These are phyloP conservation scores for Lamprologus sp. DNA, from an alignment of 2,113 vertebrate species.

Conservation along the genomic window DNA sequence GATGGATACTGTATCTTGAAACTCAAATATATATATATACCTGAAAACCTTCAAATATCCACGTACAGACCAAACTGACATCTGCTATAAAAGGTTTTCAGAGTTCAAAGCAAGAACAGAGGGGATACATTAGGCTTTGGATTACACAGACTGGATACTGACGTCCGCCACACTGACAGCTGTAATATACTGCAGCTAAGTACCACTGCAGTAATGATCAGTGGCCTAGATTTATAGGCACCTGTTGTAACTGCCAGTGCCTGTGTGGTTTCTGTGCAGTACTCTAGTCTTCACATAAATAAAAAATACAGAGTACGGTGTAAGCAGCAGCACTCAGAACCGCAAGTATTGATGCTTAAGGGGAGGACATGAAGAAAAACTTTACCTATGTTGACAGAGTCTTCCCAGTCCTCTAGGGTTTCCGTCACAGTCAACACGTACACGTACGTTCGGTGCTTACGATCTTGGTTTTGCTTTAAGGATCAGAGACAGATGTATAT, in stretches of 20 bases:
- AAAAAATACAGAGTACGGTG: background rate
- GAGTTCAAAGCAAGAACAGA: background rate
- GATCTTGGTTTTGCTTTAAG: conserved; percentile 83
- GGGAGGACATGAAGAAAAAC: background rate
- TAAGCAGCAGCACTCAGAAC: background rate
- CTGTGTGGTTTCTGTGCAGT: background rate
- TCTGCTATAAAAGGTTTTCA: background rate
- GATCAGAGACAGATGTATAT: background rate
- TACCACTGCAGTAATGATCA: background rate
- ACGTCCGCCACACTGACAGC: background rate
- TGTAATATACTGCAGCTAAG: conserved; percentile 3
- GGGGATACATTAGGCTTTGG: background rate
- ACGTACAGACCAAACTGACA: background rate
- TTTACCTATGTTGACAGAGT: conserved; percentile 92
- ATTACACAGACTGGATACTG: background rate
- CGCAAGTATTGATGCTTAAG: background rate
- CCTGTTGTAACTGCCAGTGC: conserved; percentile 7
- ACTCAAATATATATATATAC: background rate
- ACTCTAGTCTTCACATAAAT: background rate
- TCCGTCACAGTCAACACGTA: conserved; percentile 95
- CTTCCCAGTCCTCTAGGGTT: conserved; percentile 96
- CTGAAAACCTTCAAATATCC: background rate
- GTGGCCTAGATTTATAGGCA: conserved; percentile 24
- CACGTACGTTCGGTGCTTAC: conserved; percentile 94
- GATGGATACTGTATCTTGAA: background rate